Conservation (phyloP, 2,113 vertebrate species). For the Actenoides lindsayi region DNA sequence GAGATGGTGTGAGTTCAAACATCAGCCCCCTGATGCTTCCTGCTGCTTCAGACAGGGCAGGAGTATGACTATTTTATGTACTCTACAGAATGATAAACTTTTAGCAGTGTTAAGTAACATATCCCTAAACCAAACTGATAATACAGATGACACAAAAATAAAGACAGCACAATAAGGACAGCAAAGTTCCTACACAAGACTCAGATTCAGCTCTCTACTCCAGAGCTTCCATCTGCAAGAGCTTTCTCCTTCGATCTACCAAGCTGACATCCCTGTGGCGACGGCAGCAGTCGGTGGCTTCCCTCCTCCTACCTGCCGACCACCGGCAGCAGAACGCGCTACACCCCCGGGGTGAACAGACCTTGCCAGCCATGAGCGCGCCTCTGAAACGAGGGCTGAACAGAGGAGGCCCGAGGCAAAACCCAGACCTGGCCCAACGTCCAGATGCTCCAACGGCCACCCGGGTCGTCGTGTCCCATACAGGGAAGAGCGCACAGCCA, state of each 20-base stretch:
- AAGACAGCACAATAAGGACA: neutral
- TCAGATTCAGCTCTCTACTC: neutral
- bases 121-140: neutral
- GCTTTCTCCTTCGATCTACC: neutral
- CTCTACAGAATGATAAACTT: neutral
- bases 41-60: neutral
- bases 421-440: neutral
- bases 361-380: accelerated
- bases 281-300: neutral
- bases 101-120: neutral
- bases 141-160: neutral
- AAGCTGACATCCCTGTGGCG: neutral
- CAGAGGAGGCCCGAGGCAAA: neutral
- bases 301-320: neutral
- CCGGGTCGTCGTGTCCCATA: accelerated
- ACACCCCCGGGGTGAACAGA: neutral
- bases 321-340: accelerated
- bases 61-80: neutral
- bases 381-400: neutral
- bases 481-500: neutral
- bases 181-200: neutral
- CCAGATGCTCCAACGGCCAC: neutral
- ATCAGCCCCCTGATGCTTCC: neutral
- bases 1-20: neutral
- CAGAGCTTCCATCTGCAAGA: neutral